Base-by-base conservation (phyloP, 2,888 invertebrate genomes). In the Pollenia amentaria region DNA sequence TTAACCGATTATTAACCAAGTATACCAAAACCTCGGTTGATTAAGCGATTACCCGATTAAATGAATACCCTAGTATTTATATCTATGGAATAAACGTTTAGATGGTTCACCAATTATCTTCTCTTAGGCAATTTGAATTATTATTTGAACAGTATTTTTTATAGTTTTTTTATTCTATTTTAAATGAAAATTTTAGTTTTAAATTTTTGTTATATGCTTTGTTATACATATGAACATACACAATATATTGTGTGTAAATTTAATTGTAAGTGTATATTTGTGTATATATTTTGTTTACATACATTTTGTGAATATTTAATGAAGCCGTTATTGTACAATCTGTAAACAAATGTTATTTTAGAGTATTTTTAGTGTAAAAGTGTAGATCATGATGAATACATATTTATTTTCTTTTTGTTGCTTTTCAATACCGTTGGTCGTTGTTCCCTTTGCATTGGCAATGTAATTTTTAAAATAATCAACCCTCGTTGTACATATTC, bases 291-390 rank as follows among this genome's bases (percentile, higher is more conserved):
- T 77, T 67, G 77, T 67, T 65, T 70, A 62, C 76, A 57, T 46
- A 79, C 75, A 80, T 84, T 64, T 84, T 80, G 48, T 75, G 84
- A 79, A 84, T 84, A 70, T 80, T 76, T 80, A 84, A 84, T 84
- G 84, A 84, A 80, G 75, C 84, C 80, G 69, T 84, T 84, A 29
- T 79, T 80, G 79, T 79, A 70, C 79, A 75, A 80, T 69, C 69
- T 69, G 84, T 84, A 84, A 84, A 84, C 73, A 84, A 84, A 84
- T 84, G 40, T 69, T 69, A 55, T 69, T 78, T 78, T 78, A 48
- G 67, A 55, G 77, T 67, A 40, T 38, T 76, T 76, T 65, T 65
- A 65, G 76, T 65, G 76, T 77, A 77, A 57, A 77, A 67, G 77
- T 77, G 48, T 69, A 72, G 79, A 80, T 72, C 62, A 64, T 72